Evolutionary conservation across 1,140 invertebrate species (phyloP).

Genomic region (Drosophila sp.): DNA sequence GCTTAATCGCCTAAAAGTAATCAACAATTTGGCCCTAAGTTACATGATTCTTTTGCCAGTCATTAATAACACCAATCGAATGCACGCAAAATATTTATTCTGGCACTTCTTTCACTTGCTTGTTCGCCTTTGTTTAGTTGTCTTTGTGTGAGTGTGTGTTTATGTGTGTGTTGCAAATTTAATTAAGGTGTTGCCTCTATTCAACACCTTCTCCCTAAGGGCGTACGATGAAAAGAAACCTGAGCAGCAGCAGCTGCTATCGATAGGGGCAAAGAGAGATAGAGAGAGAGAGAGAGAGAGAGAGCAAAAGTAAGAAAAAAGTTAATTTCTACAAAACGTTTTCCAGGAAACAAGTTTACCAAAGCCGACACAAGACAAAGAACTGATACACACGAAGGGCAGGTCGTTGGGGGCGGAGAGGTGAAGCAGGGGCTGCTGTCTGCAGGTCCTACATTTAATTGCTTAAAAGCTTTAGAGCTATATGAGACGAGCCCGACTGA

Average conservation of each 20-base stretch:
- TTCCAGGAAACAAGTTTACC: slow-evolving; percentile 59
- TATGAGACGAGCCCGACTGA: slow-evolving; percentile 33
- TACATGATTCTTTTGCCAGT: slow-evolving; percentile 27
- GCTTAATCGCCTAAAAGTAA: slow-evolving; percentile 72
- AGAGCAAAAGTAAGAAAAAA: slow-evolving; percentile 35
- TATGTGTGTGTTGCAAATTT: slow-evolving; percentile 64
- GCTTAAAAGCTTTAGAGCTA: slow-evolving; percentile 57
- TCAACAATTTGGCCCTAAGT: slow-evolving; percentile 57
- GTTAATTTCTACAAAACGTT: slow-evolving; percentile 58
- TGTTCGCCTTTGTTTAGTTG: slow-evolving; percentile 6
- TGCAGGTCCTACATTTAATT: slow-evolving; percentile 60
- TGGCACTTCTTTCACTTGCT: neutral
- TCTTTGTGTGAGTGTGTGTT: neutral
- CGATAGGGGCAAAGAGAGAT: neutral
- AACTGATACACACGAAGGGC: slow-evolving; percentile 11
- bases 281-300: slow-evolving; percentile 5
- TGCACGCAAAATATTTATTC: slow-evolving; percentile 55
- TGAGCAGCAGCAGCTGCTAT: neutral
- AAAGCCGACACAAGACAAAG: slow-evolving; percentile 36
- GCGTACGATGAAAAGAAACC: slow-evolving; percentile 40
- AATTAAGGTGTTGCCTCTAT: slow-evolving; percentile 76
- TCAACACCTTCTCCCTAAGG: slow-evolving; percentile 68
- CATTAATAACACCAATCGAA: slow-evolving; percentile 56
- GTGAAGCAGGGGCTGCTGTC: neutral
- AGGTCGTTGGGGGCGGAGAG: slow-evolving; percentile 16